These are phyloP conservation scores for Lydus trimaculatus DNA, from an alignment of 2,888 invertebrate genomes.

Conservation along the genomic window DNA sequence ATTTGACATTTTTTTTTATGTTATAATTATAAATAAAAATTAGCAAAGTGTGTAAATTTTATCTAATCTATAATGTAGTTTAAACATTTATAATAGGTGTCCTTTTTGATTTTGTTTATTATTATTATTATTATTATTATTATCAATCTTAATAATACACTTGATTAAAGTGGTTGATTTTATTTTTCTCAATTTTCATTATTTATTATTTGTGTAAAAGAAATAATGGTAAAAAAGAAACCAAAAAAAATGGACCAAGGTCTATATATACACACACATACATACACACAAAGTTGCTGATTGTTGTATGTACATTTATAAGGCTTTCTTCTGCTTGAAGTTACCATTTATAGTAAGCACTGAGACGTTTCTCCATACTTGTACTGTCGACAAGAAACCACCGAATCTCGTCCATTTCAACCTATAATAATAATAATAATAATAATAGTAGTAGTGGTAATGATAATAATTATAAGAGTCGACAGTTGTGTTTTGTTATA, in stretches of 20 bases:
- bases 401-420: constrained; percentile 23
- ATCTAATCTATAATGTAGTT: neutral
- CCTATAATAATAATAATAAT: neutral
- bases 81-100: neutral
- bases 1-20: neutral
- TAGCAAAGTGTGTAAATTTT: neutral
- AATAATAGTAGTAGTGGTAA: too few species aligned
- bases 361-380: constrained; percentile 36
- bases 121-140: neutral
- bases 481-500: neutral
- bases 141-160: too few species aligned
- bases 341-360: constrained; percentile 43
- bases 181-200: too few species aligned
- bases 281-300: neutral
- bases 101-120: neutral
- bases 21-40: neutral
- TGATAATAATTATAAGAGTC: neutral
- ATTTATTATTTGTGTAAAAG: neutral
- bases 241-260: constrained; percentile 44
- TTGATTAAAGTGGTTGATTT: neutral
- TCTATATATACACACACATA: constrained; percentile 11
- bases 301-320: constrained; percentile 37
- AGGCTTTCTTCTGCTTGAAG: constrained; percentile 41
- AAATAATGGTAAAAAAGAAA: neutral
- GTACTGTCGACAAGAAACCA: constrained; percentile 24